Base-by-base conservation (phyloP, 2,888 invertebrate genomes). In the Oscheius sp. region DNA sequence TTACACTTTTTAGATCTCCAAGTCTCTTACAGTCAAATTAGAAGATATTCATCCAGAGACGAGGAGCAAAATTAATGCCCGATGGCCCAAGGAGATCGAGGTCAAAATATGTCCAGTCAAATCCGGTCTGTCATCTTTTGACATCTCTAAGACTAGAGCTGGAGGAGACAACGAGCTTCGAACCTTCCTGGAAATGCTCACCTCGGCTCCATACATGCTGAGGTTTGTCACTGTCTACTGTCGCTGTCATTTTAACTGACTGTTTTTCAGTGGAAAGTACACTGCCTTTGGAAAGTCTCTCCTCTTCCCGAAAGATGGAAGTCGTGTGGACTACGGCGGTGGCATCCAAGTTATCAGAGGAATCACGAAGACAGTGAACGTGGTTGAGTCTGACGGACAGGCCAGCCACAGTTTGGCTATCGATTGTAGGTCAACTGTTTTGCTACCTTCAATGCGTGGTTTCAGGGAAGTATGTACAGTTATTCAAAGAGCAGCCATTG, bases 111-210 rank as follows among this genome's bases (percentile, higher is more conserved):
- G 33, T 2, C 35, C 10, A 13, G 29, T 29, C 21, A n/a, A 29
- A n/a, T 29, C 29, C 2, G 60, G 60, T 33, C 47, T 21, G 11
- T 33, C 59, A 13, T 13, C n/a, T 11, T 65, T 65, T 29, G 32
- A 65, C 21, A 9, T 32, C 9, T 7, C 65, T n/a, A 29, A 65
- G 2, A n/a, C 10, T 11, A 11, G 47, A 10, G 11, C 9, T 47
- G 65, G 47, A 13, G 65, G 47, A 13, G 47, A 65, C 10, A 21
- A 3, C 4, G 42, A 42, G 7, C 42, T 42, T 7, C 3, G 7
- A 7, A 7, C 42, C 2, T 75, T 75, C 53, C 42, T 65, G 7
- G 60, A 72, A 33, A 33, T 75, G 48, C 59, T 75, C 21, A 75
- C 72, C 4, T 42, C 42, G 42, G 42, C 42, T 3, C 42, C 42